phyloP scores from a whole-genome alignment of 2,888 invertebrate species.

The Carcina quercana region DNA sequence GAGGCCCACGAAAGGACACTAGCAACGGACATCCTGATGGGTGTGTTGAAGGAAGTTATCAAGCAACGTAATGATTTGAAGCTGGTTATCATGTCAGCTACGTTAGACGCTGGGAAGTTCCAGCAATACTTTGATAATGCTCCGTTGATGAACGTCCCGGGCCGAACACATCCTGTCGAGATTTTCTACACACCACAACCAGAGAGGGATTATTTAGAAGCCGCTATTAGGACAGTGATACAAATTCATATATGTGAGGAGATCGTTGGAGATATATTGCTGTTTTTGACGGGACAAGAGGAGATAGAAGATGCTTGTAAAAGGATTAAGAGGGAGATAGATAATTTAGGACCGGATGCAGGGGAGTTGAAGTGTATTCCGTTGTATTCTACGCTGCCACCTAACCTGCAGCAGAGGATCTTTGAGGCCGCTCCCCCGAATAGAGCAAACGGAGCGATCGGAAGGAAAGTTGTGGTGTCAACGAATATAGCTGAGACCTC shows the following conservation, averaged over 20 bases:
- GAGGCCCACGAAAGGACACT: constrained; percentile 99
- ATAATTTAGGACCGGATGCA: constrained; percentile 96
- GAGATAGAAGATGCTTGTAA: constrained; percentile 99
- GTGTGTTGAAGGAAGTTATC: constrained; percentile 97
- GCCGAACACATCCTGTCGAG: constrained; percentile 64
- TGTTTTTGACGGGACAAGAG: constrained; percentile 88
- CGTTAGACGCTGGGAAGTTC: constrained; percentile 99
- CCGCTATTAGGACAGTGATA: constrained; percentile 95
- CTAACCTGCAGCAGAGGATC: constrained; percentile 96
- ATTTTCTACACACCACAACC: constrained; percentile 99
- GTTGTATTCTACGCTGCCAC: constrained; percentile 97
- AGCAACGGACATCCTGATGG: constrained; percentile 99
- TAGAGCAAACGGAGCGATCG: constrained; percentile 90
- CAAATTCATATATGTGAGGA: constrained; percentile 98
- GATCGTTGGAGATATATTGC: constrained; percentile 90
- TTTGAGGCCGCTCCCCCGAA: constrained; percentile 97
- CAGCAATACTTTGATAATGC: constrained; percentile 99
- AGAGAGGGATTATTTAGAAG: constrained; percentile 97
- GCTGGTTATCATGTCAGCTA: constrained; percentile 99
- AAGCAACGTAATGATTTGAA: constrained; percentile 95
- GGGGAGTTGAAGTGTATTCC: constrained; percentile 99
- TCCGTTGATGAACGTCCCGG: constrained; percentile 98
- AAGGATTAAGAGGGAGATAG: constrained; percentile 93
- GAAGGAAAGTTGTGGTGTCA: constrained; percentile 95
- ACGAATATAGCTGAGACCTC: constrained; percentile 99